These are phyloP conservation scores for Magallana gigas DNA, from an alignment of 1,140 invertebrate genomes.

Conservation along the genomic window DNA sequence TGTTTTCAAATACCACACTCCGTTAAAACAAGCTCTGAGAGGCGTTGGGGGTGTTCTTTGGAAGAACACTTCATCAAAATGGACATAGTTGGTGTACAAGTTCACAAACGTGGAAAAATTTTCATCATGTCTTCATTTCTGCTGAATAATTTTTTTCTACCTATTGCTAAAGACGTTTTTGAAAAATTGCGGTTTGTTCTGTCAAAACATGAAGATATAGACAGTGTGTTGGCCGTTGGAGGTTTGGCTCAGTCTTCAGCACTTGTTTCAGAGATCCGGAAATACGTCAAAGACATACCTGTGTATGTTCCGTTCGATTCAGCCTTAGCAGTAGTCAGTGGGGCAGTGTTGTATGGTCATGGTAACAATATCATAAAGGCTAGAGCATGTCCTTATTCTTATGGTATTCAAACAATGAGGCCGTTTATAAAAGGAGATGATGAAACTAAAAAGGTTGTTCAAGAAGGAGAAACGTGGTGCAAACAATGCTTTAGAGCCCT, in stretches of 20 bases:
- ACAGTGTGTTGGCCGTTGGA: neutral
- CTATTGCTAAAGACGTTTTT: neutral
- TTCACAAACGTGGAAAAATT: neutral
- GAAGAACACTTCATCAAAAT: neutral
- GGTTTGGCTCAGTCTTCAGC: conserved; percentile 12
- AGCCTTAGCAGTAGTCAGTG: neutral
- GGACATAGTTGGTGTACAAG: neutral
- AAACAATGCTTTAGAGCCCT: conserved; percentile 8
- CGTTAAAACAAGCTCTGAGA: neutral
- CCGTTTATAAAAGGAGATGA: neutral
- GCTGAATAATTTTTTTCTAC: neutral
- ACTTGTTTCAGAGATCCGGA: neutral
- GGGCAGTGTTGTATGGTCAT: conserved; percentile 34
- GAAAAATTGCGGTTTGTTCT: neutral
- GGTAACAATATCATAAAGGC: conserved; percentile 16
- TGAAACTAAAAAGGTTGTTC: neutral
- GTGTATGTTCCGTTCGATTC: conserved; percentile 31
- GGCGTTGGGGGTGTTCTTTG: neutral
- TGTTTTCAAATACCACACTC: neutral
- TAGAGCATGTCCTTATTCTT: neutral
- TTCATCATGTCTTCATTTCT: neutral
- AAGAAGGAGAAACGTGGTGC: conserved; percentile 18
- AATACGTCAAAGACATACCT: conserved; percentile 25
- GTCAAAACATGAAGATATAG: neutral
- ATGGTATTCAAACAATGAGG: conserved; percentile 33